These are phyloP conservation scores for Glaucopsyche alexis DNA, from an alignment of 2,888 invertebrate species.

Conservation along the genomic window DNA sequence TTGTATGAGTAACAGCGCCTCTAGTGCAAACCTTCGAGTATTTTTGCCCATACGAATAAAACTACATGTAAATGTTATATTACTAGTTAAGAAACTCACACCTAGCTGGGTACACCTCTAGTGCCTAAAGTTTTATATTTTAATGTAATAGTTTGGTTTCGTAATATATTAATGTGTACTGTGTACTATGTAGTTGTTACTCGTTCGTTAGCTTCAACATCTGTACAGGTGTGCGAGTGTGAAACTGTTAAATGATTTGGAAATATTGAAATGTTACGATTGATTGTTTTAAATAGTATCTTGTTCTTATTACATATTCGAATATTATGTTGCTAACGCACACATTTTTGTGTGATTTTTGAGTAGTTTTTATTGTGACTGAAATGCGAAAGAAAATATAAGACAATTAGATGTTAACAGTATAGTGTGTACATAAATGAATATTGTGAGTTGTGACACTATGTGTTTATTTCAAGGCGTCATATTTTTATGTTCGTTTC, in stretches of 20 bases:
- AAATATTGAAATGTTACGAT: no score
- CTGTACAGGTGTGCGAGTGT: not conserved
- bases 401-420: not conserved
- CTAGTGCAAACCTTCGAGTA: not conserved
- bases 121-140: conserved; percentile 10
- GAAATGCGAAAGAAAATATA: not conserved
- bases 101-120: not conserved
- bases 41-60: not conserved
- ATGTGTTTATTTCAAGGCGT: not conserved
- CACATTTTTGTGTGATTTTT: not conserved
- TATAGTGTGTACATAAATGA: not conserved
- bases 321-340: not conserved
- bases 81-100: not conserved
- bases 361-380: not conserved
- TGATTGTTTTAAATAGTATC: no score
- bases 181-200: not conserved
- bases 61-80: not conserved
- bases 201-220: not conserved
- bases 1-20: not conserved
- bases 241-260: not conserved
- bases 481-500: not conserved
- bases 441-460: not conserved
- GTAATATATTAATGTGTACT: conserved; percentile 4
- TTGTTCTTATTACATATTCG: not conserved
- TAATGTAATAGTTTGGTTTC: not conserved